A percentile compares a stretch with the other conserved stretches of the same genome.
Evolutionary conservation across 2,888 invertebrate species (phyloP).

Genomic region (Athetis lepigone): DNA sequence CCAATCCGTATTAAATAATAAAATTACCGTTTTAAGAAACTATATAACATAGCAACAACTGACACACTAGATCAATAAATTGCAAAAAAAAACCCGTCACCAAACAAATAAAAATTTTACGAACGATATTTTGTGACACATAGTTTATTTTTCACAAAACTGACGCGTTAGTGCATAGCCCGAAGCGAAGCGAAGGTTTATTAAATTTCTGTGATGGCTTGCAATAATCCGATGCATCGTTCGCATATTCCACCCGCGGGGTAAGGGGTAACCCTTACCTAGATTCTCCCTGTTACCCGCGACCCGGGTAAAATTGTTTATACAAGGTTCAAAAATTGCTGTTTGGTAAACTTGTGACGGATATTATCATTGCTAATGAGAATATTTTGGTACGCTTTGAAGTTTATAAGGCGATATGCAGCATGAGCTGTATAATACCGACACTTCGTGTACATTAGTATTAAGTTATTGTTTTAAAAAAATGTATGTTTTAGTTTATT

Average conservation of each 20-base stretch:
- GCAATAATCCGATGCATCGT: conserved; percentile 66
- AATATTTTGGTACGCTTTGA: not conserved
- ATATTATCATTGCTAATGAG: not conserved
- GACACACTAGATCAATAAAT: not conserved
- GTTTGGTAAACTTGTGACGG: not conserved
- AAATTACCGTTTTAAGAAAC: too few relatives aligned
- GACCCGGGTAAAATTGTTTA: conserved; percentile 11
- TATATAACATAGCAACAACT: not conserved
- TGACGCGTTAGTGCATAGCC: conserved; percentile 54
- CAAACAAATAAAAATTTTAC: conserved; percentile 8
- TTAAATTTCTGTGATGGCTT: conserved; percentile 70
- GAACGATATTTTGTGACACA: conserved; percentile 4
- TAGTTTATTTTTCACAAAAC: conserved; percentile 55
- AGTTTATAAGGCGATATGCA: too few relatives aligned
- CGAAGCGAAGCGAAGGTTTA: conserved; percentile 65
- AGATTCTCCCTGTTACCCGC: not conserved
- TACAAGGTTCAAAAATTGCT: too few relatives aligned
- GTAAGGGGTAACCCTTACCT: not conserved
- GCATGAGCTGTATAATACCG: too few relatives aligned
- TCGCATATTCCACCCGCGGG: conserved; percentile 8
- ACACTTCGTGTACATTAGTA: too few relatives aligned
- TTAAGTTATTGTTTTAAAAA: too few relatives aligned
- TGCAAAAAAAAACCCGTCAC: conserved; percentile 10
- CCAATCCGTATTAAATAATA: too few relatives aligned
- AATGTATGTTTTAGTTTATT: too few relatives aligned